Evolutionary conservation across 2,113 vertebrate species (phyloP), one percentile per base, ranked within the genome.

Genomic region (Fregata magnificens): DNA sequence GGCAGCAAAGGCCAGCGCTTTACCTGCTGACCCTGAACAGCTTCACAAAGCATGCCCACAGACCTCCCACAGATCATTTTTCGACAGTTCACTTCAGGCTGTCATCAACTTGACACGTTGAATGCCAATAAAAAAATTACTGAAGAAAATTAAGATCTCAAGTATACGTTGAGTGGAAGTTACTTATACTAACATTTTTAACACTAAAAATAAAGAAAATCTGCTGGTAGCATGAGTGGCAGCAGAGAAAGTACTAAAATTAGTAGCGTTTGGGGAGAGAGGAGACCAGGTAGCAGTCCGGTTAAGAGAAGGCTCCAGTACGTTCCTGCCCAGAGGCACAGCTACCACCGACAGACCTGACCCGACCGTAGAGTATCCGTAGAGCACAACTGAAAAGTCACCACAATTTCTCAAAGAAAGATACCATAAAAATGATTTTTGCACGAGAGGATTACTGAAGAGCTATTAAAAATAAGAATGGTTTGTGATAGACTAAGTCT

Each of bases 311-410:
- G 25, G 8, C 44, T 22, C 38, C 31, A 38, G 36, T 3, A 18
- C 28, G 8, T 47, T 47, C 45, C 5, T 8, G 29, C 50, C 16
- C 28, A 34, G 7, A n/a, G 63, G 21, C 53, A 29, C 52, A 55
- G 59, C 49, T 14, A 32, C 24, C 45, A 49, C 18, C 5, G 0
- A 10, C 38, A 34, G 50, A 4, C 15, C 59, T 6, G 17, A n/a
- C 22, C 42, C 47, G 3, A 5, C 19, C 2, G 3, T 1, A 11
- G 36, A n/a, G 32, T 1, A 34, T 10, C 44, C 9, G 0, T 1
- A 18, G 11, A 55, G 50, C 53, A 76, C 58, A 36, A 11, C 45
- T 6, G 19, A 61, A 66, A n/a, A 55, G 1, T 1, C 82, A 24
- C 11, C 70, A 21, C 5, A 1, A 11, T 2, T n/a, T 22, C 40